phyloP scores from a whole-genome alignment of 2,797 vertebrate species.

The Helarctos malayanus region DNA sequence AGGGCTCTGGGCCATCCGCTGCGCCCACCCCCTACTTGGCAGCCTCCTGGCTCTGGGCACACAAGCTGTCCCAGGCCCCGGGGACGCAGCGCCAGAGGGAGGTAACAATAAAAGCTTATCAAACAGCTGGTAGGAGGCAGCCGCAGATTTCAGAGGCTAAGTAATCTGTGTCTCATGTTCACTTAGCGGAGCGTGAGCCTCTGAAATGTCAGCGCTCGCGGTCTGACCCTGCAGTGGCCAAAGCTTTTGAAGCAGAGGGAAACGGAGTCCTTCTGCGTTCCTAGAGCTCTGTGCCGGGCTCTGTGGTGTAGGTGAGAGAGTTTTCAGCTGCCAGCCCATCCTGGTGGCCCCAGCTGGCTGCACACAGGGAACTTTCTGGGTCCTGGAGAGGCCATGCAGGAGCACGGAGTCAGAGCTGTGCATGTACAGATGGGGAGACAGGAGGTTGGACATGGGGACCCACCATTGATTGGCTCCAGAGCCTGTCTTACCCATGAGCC shows the following conservation, averaged over 20 bases:
- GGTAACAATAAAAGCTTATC: conserved; percentile 58
- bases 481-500: neutral
- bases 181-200: conserved; percentile 15
- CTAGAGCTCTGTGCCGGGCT: neutral
- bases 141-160: neutral
- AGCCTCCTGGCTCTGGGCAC: neutral
- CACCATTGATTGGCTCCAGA: neutral
- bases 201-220: neutral
- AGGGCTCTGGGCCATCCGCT: neutral
- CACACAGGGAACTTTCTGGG: neutral
- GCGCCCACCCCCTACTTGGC: neutral
- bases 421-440: fast-evolving
- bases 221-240: neutral
- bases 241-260: neutral
- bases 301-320: neutral
- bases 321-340: neutral
- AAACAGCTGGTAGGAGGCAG: conserved; percentile 48
- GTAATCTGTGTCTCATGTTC: conserved; percentile 60
- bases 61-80: neutral
- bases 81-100: neutral
- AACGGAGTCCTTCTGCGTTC: neutral
- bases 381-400: neutral
- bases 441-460: neutral
- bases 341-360: neutral
- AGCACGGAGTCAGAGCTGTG: neutral